Conservation (phyloP, 2,888 invertebrate species). For the Hirtodrosophila confusa region DNA sequence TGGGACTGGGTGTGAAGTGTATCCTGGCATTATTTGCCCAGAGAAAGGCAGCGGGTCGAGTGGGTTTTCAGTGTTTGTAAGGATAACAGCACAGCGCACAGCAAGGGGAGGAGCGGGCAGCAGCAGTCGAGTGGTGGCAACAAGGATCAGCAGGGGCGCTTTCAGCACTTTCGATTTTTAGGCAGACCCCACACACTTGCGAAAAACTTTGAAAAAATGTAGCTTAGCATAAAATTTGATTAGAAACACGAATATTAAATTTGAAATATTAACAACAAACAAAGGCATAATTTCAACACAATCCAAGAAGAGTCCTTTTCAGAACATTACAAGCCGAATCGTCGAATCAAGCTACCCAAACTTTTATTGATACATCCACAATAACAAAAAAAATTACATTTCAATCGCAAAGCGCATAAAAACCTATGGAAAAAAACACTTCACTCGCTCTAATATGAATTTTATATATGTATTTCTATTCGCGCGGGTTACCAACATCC, state of each 20-base stretch:
- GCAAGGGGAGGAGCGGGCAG: constrained; percentile 5
- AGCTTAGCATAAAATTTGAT: too few species aligned
- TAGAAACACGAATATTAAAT: too few species aligned
- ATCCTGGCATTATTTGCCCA: not conserved
- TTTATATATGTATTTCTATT: constrained; percentile 16
- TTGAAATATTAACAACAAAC: too few species aligned
- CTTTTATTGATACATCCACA: too few species aligned
- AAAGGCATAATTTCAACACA: too few species aligned
- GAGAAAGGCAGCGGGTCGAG: not conserved
- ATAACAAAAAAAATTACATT: constrained; percentile 5
- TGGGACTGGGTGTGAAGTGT: not conserved
- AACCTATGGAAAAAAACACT: constrained; percentile 8
- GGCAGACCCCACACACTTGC: too few species aligned
- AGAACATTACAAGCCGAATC: too few species aligned
- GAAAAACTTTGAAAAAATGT: too few species aligned
- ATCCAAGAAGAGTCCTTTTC: too few species aligned
- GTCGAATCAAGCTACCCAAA: too few species aligned
- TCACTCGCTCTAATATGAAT: constrained; percentile 30
- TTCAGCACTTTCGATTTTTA: constrained; percentile 6
- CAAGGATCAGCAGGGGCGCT: too few species aligned
- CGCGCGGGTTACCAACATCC: constrained; percentile 5
- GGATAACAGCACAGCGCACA: constrained; percentile 17
- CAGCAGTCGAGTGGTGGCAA: not conserved
- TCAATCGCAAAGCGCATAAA: constrained; percentile 7
- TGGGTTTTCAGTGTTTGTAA: constrained; percentile 1